Conservation (phyloP, 2,888 invertebrate species). For the Operophtera brumata region DNA sequence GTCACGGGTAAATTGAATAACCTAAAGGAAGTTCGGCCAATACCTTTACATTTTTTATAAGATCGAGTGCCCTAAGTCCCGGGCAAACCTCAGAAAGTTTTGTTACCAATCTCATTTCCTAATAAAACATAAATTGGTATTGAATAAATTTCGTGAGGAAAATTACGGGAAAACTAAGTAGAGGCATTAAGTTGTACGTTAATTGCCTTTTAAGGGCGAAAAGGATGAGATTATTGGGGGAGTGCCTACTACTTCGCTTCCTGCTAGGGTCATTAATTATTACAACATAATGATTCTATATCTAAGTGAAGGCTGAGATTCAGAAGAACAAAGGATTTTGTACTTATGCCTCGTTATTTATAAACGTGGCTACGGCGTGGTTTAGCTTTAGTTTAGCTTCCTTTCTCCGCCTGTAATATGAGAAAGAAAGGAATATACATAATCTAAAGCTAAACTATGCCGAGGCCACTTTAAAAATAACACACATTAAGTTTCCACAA, state of each 20-base stretch:
- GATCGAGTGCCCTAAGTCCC: conserved; percentile 18
- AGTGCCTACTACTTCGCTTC: conserved; percentile 34
- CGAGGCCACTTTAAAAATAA: too few relatives aligned
- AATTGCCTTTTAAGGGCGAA: conserved; percentile 44
- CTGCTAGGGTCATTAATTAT: conserved; percentile 33
- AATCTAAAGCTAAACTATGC: too few relatives aligned
- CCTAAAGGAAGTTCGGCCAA: conserved; percentile 25
- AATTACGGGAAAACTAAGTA: conserved; percentile 32
- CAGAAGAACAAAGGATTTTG: conserved; percentile 1
- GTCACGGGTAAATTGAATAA: conserved; percentile 28
- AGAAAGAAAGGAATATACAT: too few relatives aligned
- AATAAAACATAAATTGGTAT: conserved; percentile 16
- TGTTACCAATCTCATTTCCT: conserved; percentile 20
- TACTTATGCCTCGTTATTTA: background rate
- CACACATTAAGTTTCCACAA: too few relatives aligned
- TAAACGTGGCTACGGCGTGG: background rate
- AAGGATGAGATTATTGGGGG: conserved; percentile 44
- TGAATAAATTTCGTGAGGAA: conserved; percentile 27
- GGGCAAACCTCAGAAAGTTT: conserved; percentile 25
- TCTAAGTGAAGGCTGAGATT: conserved; percentile 3
- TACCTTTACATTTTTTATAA: conserved; percentile 32
- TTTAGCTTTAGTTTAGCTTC: background rate
- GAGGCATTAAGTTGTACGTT: conserved; percentile 35
- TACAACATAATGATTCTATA: conserved; percentile 25
- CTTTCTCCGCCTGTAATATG: too few relatives aligned